Evolutionary conservation across 2,113 vertebrate genomes (phyloP).

Genomic region (Scomber japonicus): DNA sequence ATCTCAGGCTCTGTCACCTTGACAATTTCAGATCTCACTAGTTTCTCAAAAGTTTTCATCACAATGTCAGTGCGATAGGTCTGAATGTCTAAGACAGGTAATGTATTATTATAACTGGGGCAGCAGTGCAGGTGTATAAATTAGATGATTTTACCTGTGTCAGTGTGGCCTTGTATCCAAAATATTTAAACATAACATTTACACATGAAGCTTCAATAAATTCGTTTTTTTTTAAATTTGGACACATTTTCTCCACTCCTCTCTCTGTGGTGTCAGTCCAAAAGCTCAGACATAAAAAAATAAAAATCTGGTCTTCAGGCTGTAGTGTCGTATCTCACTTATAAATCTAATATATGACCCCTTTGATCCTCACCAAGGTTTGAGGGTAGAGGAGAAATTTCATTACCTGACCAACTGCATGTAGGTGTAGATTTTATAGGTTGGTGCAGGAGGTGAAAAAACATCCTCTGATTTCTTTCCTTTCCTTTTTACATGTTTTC

Average conservation of each 20-base stretch:
- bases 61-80: too few relatives aligned
- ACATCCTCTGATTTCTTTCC: background rate
- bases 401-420: background rate
- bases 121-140: too few relatives aligned
- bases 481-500: background rate
- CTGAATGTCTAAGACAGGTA: too few relatives aligned
- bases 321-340: background rate
- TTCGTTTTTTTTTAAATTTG: too few relatives aligned
- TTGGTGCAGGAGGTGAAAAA: slow-evolving; percentile 8
- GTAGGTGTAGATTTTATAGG: background rate
- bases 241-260: too few relatives aligned
- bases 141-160: too few relatives aligned
- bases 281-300: background rate
- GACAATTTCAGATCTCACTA: too few relatives aligned
- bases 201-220: background rate
- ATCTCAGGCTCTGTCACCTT: too few relatives aligned
- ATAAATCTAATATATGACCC: background rate
- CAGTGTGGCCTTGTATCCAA: background rate
- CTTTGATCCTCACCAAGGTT: background rate
- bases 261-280: background rate
- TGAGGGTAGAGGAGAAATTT: background rate
- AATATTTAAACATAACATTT: background rate
- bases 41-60: too few relatives aligned
- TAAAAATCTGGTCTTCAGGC: background rate
- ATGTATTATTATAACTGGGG: too few relatives aligned